Conservation (phyloP, 2,797 vertebrate species). For the Tachyglossus aculeatus region DNA sequence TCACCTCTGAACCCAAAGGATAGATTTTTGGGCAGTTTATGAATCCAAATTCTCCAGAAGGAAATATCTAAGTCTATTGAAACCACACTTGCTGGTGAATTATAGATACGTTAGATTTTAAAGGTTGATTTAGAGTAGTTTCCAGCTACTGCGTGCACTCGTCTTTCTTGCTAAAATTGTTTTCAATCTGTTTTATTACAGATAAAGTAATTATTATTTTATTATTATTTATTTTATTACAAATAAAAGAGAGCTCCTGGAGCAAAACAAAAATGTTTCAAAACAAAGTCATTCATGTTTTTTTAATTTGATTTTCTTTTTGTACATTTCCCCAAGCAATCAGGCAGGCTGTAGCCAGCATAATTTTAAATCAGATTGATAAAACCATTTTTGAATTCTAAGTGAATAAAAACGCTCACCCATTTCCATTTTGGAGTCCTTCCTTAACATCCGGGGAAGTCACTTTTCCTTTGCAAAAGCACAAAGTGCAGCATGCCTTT, state of each 20-base stretch:
- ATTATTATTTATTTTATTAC: not conserved
- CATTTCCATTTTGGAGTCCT: not conserved
- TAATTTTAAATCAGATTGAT: conserved; percentile 21
- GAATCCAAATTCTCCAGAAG: conserved; percentile 8
- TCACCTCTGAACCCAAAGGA: too few relatives aligned
- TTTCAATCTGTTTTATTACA: not conserved
- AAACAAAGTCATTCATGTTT: conserved; percentile 26
- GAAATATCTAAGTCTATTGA: not conserved
- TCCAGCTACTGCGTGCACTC: not conserved
- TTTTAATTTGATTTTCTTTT: conserved; percentile 18
- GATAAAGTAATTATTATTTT: too few relatives aligned
- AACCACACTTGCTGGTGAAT: not conserved
- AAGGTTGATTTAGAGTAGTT: not conserved
- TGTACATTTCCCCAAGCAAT: conserved; percentile 20
- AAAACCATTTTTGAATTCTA: conserved; percentile 44
- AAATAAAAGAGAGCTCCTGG: conserved; percentile 5
- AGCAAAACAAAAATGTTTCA: conserved; percentile 11
- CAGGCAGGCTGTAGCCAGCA: not conserved
- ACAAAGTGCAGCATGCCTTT: not conserved
- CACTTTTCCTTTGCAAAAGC: not conserved
- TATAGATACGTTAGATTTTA: conserved; percentile 1
- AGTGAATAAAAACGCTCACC: conserved; percentile 7
- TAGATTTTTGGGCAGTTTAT: conserved; percentile 18
- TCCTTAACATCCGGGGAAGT: conserved; percentile 19
- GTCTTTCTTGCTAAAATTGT: not conserved